phyloP scores from a whole-genome alignment of 2,888 invertebrate genomes.

The Arenicola marina region DNA sequence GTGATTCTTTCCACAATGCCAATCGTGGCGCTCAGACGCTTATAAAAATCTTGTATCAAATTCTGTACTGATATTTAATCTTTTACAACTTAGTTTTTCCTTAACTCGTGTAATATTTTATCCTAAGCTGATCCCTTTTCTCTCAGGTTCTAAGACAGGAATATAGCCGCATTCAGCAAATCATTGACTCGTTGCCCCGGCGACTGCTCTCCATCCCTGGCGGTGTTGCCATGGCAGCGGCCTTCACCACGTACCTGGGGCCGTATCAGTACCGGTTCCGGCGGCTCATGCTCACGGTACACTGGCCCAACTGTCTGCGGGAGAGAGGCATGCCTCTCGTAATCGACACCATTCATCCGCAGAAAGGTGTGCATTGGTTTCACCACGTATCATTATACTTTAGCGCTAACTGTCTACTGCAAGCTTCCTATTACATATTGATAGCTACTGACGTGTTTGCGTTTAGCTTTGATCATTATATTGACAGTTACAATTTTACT shows the following conservation, averaged over 20 bases:
- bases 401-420: neutral
- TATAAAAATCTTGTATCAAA: too few species aligned
- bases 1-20: too few species aligned
- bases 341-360: conserved; percentile 55
- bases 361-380: conserved; percentile 44
- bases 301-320: conserved; percentile 59
- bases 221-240: conserved; percentile 56
- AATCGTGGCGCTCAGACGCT: too few species aligned
- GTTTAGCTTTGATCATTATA: neutral
- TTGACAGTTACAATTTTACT: neutral
- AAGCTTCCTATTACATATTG: too few species aligned
- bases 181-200: conserved; percentile 42
- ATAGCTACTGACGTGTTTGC: neutral
- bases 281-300: conserved; percentile 55
- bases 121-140: too few species aligned
- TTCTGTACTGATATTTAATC: too few species aligned
- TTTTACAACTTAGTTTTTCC: too few species aligned
- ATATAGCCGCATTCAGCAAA: conserved; percentile 51
- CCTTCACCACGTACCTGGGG: conserved; percentile 56
- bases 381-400: too few species aligned
- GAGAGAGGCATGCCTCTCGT: conserved; percentile 59
- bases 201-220: conserved; percentile 52
- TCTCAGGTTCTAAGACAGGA: conserved; percentile 39
- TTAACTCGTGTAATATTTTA: too few species aligned
- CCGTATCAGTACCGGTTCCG: conserved; percentile 59